A percentile compares a stretch with the other conserved stretches of the same genome.
These are phyloP conservation scores for Apodemia hepburni DNA, from an alignment of 2,888 invertebrate species.

Conservation along the genomic window DNA sequence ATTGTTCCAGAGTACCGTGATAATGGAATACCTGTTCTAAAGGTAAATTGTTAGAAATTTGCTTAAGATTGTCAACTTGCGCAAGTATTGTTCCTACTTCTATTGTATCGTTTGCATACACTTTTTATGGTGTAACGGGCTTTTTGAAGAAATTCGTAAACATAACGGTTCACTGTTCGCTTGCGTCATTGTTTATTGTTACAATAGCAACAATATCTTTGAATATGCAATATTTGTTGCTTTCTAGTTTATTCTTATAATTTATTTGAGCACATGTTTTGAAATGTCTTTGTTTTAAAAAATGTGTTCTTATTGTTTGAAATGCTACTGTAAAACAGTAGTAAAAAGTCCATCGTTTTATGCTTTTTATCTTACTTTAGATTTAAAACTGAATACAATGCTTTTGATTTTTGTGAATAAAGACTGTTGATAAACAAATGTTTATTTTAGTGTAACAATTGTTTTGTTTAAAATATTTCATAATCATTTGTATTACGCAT, in stretches of 20 bases:
- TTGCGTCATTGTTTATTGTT: conserved; percentile 57
- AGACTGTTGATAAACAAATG: no score
- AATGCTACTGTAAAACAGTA: conserved; percentile 27
- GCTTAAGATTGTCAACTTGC: conserved; percentile 55
- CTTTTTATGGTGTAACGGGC: conserved; percentile 62
- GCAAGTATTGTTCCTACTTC: conserved; percentile 52
- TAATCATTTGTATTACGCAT: no score
- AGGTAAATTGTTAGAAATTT: conserved; percentile 61
- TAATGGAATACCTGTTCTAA: conserved; percentile 71
- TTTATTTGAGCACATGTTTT: conserved; percentile 32
- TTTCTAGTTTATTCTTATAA: conserved; percentile 32
- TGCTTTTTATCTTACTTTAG: background rate
- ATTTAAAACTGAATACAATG: background rate
- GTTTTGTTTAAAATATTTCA: no score
- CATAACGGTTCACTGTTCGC: conserved; percentile 60
- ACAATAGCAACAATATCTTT: conserved; percentile 47
- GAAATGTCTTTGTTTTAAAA: conserved; percentile 29
- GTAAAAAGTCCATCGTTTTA: background rate
- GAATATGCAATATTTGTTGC: conserved; percentile 26
- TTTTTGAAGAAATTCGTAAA: conserved; percentile 58
- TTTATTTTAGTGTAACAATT: no score
- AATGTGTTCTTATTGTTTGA: conserved; percentile 30
- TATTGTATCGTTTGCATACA: conserved; percentile 36
- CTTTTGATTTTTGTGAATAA: no score
- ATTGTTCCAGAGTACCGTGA: conserved; percentile 68